Evolutionary conservation across 2,113 vertebrate species (phyloP).

Genomic region (Ondatra zibethicus): DNA sequence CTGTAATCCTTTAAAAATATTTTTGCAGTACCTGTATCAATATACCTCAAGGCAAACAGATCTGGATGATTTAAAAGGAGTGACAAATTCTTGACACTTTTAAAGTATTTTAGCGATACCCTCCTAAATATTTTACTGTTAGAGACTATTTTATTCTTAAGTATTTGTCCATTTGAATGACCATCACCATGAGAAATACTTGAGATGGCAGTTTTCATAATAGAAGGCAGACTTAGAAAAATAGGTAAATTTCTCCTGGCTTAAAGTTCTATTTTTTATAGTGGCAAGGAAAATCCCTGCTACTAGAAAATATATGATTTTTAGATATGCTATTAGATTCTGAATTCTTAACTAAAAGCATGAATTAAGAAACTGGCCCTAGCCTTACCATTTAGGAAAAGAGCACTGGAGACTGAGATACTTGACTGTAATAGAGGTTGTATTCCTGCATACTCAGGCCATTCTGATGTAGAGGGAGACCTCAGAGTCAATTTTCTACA

Average conservation of each 20-base stretch:
- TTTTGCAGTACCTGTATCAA: conserved; percentile 27
- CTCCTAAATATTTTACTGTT: conserved; percentile 26
- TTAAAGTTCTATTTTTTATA: not conserved
- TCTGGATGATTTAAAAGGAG: not conserved
- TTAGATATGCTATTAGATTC: not conserved
- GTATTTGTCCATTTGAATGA: not conserved
- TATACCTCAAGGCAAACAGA: not conserved
- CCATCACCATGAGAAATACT: conserved; percentile 48
- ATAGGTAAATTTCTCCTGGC: not conserved
- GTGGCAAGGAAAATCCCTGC: not conserved
- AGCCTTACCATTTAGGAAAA: not conserved
- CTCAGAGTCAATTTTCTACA: not conserved
- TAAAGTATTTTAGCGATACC: conserved; percentile 2
- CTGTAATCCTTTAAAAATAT: conserved; percentile 5
- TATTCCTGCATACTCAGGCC: fast-evolving
- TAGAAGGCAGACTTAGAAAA: not conserved
- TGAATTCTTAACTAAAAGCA: not conserved
- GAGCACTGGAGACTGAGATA: not conserved
- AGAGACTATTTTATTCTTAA: conserved; percentile 50
- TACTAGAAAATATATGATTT: not conserved
- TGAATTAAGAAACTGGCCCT: not conserved
- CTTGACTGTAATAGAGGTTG: not conserved
- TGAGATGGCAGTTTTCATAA: conserved; percentile 1
- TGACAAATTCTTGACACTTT: conserved; percentile 31
- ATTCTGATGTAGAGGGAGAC: not conserved